Conservation (phyloP, 2,888 invertebrate genomes). For the Ethmia dodecea region DNA sequence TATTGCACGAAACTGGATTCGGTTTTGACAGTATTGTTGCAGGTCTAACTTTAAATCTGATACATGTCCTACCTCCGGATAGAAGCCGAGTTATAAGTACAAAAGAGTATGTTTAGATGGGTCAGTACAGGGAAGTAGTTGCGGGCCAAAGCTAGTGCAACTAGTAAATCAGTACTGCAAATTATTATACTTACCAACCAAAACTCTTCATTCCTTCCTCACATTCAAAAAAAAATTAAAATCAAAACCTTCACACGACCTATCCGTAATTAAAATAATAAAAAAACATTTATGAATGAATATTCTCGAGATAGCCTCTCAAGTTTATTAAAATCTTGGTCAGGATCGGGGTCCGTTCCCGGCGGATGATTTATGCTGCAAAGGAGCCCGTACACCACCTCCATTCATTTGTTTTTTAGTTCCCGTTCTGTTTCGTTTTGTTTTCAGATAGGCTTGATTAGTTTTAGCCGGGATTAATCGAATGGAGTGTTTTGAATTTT, state of each 20-base stretch:
- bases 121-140: too few relatives aligned
- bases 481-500: conserved; percentile 27
- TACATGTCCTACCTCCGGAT: too few relatives aligned
- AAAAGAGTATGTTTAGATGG: too few relatives aligned
- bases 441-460: conserved; percentile 69
- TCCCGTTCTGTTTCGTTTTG: conserved; percentile 42
- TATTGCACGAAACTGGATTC: too few relatives aligned
- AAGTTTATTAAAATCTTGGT: conserved; percentile 71
- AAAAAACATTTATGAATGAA: conserved; percentile 63
- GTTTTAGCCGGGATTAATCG: conserved; percentile 67
- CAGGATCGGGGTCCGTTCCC: conserved; percentile 51
- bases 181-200: too few relatives aligned
- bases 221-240: too few relatives aligned
- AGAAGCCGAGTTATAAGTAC: too few relatives aligned
- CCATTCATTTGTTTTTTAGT: conserved; percentile 72
- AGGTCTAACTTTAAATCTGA: too few relatives aligned
- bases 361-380: conserved; percentile 64
- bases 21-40: too few relatives aligned
- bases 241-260: conserved; percentile 59
- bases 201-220: too few relatives aligned
- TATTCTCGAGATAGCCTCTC: conserved; percentile 52
- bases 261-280: conserved; percentile 63
- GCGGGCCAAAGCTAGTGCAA: too few relatives aligned
- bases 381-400: conserved; percentile 53
- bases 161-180: too few relatives aligned